Evolutionary conservation across 2,797 vertebrate genomes (phyloP), one percentile per base, ranked within the genome.

Genomic region (Danionella dracula): DNA sequence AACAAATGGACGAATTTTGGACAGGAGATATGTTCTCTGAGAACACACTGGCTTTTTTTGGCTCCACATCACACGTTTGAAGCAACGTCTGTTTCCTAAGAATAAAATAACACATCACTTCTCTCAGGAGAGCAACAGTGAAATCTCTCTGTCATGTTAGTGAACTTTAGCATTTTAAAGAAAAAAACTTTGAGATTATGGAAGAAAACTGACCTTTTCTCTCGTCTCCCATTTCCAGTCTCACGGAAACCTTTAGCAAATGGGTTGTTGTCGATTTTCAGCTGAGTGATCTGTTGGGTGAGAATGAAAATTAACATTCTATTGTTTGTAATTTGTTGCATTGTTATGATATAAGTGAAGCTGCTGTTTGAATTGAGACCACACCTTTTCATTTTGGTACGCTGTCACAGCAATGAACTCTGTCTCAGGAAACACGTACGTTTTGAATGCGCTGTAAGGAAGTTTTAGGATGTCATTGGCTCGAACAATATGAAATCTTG

Each of bases 241-340:
- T 97, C 93, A 59, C 95, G 83, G 80, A 98, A 98, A 70, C 95
- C 95, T 81, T 98, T 97, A 7, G 95, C 95, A 40, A 98, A 98
- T 1, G 95, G 95, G 56, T 98, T 98, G 80, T 97, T 94, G 85
- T 98, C 94, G 72, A 98, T 98, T 88, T 98, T 97, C 85, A 98
- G 87, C 77, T 98, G 95, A 0, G 95, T 97, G 41, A 90, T 85
- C 88, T 90, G 68, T 65, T 6, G 6, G 17, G 3, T 27, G 11
- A 16, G 16, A 19, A 31, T 63, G 5, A 51, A 31, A 15, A 32
- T 20, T 7, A 13, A 13, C 20, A 50, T 37, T 27, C 12, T 9
- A 23, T 4, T 27, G 17, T 34, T 59, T 8, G 12, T 8, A 27
- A n/a, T 16, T 9, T 8, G 37, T 61, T 38, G 17, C 20, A 37